A percentile compares a stretch with the other conserved stretches of the same genome.
Conservation (phyloP, 2,113 vertebrate species). For the Mellivora capensis region DNA sequence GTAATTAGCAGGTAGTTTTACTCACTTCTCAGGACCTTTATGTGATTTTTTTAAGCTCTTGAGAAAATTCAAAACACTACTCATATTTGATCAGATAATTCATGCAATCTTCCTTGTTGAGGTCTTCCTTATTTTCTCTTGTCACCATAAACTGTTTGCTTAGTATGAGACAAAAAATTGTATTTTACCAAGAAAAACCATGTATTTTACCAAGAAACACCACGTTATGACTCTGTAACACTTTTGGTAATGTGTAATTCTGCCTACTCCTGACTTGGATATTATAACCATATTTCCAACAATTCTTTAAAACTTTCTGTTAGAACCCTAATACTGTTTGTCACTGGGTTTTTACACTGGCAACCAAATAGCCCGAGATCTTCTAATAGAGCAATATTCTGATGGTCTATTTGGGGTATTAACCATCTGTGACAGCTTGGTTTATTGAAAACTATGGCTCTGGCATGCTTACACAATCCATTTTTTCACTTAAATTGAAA, state of each 20-base stretch:
- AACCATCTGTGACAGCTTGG: background rate
- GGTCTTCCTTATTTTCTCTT: background rate
- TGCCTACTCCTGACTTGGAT: background rate
- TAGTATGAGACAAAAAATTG: background rate
- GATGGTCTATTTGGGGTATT: background rate
- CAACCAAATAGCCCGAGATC: background rate
- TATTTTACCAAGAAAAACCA: conserved; percentile 5
- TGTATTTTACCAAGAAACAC: background rate
- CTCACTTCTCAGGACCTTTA: background rate
- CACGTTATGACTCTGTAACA: background rate
- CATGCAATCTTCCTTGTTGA: background rate
- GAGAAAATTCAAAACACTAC: conserved; percentile 3
- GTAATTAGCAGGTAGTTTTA: conserved; percentile 8
- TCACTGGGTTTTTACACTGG: background rate
- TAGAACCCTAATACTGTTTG: background rate
- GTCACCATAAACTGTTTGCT: background rate
- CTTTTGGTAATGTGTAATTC: background rate
- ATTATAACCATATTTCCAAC: background rate
- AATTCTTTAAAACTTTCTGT: conserved; percentile 32
- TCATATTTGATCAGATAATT: conserved; percentile 32
- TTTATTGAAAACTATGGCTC: conserved; percentile 15
- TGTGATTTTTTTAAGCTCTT: background rate
- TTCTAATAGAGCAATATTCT: background rate
- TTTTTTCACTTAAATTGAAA: conserved; percentile 36
- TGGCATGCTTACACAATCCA: background rate